These are phyloP conservation scores for Trimorus sp. DNA, from an alignment of 2,888 invertebrate species.

Conservation along the genomic window DNA sequence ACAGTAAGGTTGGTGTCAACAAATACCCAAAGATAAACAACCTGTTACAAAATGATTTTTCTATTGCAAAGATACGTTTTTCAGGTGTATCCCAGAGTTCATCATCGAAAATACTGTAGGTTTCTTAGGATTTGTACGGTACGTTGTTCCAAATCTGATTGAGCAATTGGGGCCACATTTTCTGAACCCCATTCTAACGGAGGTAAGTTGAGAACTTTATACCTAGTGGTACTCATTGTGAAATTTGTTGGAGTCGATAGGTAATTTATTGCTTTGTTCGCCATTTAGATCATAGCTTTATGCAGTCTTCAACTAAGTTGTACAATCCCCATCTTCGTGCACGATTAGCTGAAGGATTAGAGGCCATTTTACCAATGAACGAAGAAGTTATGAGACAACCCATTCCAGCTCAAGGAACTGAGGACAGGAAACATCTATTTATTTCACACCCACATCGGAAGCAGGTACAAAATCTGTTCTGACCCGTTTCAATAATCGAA, in stretches of 20 bases:
- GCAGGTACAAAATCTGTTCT: constrained; percentile 80
- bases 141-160: constrained; percentile 85
- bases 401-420: constrained; percentile 82
- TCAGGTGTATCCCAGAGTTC: constrained; percentile 93
- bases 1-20: constrained; percentile 84
- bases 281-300: constrained; percentile 86
- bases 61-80: background rate
- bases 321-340: constrained; percentile 97
- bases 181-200: constrained; percentile 87
- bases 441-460: constrained; percentile 88
- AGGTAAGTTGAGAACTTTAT: constrained; percentile 77
- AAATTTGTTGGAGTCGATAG: no score
- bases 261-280: no score
- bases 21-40: background rate
- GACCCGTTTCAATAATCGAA: no score
- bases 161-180: constrained; percentile 86
- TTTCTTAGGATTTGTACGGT: constrained; percentile 89
- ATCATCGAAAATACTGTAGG: constrained; percentile 93
- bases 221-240: no score
- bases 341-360: constrained; percentile 93
- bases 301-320: constrained; percentile 91
- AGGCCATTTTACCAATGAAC: constrained; percentile 90
- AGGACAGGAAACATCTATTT: constrained; percentile 89
- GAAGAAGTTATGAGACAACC: constrained; percentile 83
- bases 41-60: background rate